Conservation (phyloP, 2,113 vertebrate genomes). For the Indicator maculatus region DNA sequence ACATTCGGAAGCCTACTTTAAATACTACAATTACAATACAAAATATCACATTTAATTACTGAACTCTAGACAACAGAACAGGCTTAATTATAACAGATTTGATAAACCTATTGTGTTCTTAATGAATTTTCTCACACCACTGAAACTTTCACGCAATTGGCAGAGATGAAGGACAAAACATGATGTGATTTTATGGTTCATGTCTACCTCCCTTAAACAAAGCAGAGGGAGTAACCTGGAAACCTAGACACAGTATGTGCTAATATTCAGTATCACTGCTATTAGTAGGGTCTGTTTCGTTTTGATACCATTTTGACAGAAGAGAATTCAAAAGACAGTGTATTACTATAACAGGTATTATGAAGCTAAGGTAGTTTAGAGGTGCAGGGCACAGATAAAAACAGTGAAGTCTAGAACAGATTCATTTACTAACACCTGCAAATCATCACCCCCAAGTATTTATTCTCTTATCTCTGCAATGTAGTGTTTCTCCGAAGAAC, state of each 20-base stretch:
- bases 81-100: background rate
- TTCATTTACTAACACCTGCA: background rate
- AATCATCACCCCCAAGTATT: background rate
- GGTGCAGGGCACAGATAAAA: background rate
- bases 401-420: background rate
- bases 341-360: background rate
- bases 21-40: background rate
- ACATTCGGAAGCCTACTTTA: background rate
- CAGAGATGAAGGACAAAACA: background rate
- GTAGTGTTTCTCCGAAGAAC: background rate
- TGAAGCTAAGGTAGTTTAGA: background rate
- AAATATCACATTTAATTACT: background rate
- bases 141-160: background rate
- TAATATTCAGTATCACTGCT: background rate
- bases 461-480: background rate
- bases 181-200: background rate
- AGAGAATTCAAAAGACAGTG: background rate
- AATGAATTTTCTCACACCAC: background rate
- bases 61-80: background rate
- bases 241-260: background rate
- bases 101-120: background rate
- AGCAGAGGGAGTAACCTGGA: background rate
- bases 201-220: background rate
- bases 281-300: background rate
- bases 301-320: background rate